Evolutionary conservation across 1,140 invertebrate species (phyloP).

Genomic region (Centruroides vittatus): DNA sequence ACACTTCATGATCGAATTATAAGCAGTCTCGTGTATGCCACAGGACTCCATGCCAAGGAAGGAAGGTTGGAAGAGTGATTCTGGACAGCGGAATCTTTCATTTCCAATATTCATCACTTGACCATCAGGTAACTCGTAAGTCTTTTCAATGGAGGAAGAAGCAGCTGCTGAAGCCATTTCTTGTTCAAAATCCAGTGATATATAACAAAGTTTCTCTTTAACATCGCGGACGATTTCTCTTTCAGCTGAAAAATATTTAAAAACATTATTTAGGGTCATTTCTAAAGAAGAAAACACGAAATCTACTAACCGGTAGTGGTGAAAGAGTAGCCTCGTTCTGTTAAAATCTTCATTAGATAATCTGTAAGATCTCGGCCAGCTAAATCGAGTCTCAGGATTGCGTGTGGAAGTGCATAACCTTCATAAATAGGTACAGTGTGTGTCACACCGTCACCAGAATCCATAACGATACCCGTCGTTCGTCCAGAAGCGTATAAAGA

Average conservation of each 20-base stretch:
- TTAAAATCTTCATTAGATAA: constrained; percentile 92
- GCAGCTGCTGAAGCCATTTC: constrained; percentile 79
- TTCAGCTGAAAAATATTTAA: constrained; percentile 43
- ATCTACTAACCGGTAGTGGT: constrained; percentile 46
- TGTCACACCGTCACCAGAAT: constrained; percentile 38
- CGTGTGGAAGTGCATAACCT: no score
- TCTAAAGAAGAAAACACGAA: constrained; percentile 11
- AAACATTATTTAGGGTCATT: neutral
- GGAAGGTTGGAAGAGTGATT: constrained; percentile 28
- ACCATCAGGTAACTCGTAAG: constrained; percentile 34
- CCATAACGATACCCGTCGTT: constrained; percentile 52
- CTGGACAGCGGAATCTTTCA: constrained; percentile 31
- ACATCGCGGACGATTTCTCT: constrained; percentile 92
- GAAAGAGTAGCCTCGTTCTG: constrained; percentile 90
- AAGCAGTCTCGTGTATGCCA: constrained; percentile 38
- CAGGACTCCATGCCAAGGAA: constrained; percentile 32
- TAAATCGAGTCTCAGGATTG: constrained; percentile 63
- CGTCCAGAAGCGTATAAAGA: constrained; percentile 83
- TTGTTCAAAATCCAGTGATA: constrained; percentile 69
- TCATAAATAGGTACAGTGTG: constrained; percentile 38
- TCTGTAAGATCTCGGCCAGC: constrained; percentile 46
- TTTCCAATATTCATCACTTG: constrained; percentile 29
- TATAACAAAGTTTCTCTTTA: constrained; percentile 81
- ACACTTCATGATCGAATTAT: constrained; percentile 36
- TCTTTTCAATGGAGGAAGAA: constrained; percentile 32